These are phyloP conservation scores for Pseudolaguvia tuberculata DNA, from an alignment of 2,113 vertebrate genomes.

Conservation along the genomic window DNA sequence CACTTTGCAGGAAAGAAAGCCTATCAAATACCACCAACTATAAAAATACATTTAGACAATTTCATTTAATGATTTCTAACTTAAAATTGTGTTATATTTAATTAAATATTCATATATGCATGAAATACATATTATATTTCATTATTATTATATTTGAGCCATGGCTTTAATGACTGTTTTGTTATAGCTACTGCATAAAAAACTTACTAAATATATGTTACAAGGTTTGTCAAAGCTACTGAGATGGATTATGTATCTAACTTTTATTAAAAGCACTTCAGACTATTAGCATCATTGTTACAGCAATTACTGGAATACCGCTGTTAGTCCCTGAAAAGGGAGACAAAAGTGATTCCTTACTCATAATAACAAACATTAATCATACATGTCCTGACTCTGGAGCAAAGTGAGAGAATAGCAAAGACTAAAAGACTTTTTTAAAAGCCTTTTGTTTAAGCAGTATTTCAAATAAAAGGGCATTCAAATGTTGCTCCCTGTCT, in stretches of 20 bases:
- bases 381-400: conserved; percentile 50
- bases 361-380: conserved; percentile 66
- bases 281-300: conserved; percentile 38
- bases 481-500: conserved; percentile 7
- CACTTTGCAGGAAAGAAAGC: too few species aligned
- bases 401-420: conserved; percentile 40
- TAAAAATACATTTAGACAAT: too few species aligned
- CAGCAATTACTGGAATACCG: conserved; percentile 48
- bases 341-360: conserved; percentile 65
- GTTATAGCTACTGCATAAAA: neutral
- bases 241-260: conserved; percentile 52
- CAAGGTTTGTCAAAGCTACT: neutral
- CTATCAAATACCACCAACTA: too few species aligned
- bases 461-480: neutral
- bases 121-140: conserved; percentile 30
- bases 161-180: too few species aligned
- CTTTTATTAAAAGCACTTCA: conserved; percentile 54
- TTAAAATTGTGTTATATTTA: too few species aligned
- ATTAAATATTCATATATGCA: neutral
- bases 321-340: conserved; percentile 57
- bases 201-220: neutral
- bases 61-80: too few species aligned
- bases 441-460: conserved; percentile 5
- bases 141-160: too few species aligned
- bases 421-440: conserved; percentile 23